A percentile compares a stretch with the other conserved stretches of the same genome.
Conservation (phyloP, 2,797 vertebrate species). For the Macropodus opercularis region DNA sequence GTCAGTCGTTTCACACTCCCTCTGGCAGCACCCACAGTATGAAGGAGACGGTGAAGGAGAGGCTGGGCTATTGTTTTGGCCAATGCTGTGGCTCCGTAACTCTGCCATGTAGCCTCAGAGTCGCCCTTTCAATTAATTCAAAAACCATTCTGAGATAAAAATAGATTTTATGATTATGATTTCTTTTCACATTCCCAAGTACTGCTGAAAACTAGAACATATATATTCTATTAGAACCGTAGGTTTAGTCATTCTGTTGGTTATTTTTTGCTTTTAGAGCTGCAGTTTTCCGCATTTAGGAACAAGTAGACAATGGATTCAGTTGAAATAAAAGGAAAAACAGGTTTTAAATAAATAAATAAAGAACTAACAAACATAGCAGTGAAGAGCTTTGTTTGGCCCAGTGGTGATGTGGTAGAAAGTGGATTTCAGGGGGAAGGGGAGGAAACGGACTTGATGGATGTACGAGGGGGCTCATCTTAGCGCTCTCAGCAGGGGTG, state of each 20-base stretch:
- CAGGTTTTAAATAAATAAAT: neutral
- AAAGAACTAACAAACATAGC: slow-evolving; percentile 16
- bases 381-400: neutral
- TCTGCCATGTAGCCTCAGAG: slow-evolving; percentile 26
- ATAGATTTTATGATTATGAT: slow-evolving; percentile 46
- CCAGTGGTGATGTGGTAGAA: slow-evolving; percentile 25
- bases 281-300: neutral
- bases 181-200: slow-evolving; percentile 25
- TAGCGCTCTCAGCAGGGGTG: slow-evolving; percentile 60
- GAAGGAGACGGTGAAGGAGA: slow-evolving; percentile 13
- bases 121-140: slow-evolving; percentile 27
- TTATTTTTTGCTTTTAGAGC: neutral
- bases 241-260: slow-evolving; percentile 9
- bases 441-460: slow-evolving; percentile 40
- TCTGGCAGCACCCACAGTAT: slow-evolving; percentile 21
- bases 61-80: slow-evolving; percentile 13
- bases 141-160: slow-evolving; percentile 42
- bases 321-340: slow-evolving; percentile 10
- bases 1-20: slow-evolving; percentile 37
- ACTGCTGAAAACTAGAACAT: slow-evolving; percentile 1
- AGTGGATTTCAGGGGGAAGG: slow-evolving; percentile 18
- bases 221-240: neutral
- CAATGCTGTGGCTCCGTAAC: slow-evolving; percentile 6
- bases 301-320: neutral
- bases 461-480: slow-evolving; percentile 43